These are phyloP conservation scores for Alouatta palliata DNA, from an alignment of 2,113 vertebrate genomes.

Conservation along the genomic window DNA sequence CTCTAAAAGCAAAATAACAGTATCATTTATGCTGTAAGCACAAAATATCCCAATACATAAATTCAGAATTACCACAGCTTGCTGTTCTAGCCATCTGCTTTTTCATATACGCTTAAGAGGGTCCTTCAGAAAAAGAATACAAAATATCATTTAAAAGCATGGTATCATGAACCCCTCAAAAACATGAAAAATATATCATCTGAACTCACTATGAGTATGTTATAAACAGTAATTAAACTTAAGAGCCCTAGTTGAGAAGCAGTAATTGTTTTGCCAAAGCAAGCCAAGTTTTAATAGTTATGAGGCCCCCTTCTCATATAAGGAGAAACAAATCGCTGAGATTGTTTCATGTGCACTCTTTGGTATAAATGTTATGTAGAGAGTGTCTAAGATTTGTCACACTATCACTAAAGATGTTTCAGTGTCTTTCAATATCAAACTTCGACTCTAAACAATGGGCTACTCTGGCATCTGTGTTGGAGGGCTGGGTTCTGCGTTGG, in stretches of 20 bases:
- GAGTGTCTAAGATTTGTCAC: not conserved
- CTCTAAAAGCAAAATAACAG: not conserved
- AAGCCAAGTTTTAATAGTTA: not conserved
- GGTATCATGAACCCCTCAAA: not conserved
- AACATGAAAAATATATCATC: not conserved
- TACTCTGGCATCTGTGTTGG: not conserved
- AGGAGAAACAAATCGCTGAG: not conserved
- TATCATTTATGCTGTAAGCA: not conserved
- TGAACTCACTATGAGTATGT: not conserved
- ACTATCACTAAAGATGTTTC: not conserved
- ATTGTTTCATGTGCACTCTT: not conserved
- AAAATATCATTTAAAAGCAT: not conserved
- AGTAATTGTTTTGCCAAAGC: not conserved
- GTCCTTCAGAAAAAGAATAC: not conserved
- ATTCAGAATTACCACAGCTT: not conserved
- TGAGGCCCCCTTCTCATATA: not conserved
- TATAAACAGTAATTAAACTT: not conserved
- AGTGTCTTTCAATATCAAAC: not conserved
- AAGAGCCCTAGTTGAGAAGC: not conserved
- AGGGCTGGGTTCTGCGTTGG: not conserved
- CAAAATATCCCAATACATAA: not conserved
- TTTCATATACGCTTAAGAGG: not conserved
- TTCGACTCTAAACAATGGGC: rapidly evolving
- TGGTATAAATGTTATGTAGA: not conserved
- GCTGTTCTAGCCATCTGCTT: not conserved